Evolutionary conservation across 2,797 vertebrate genomes (phyloP).

Genomic region (Pangasius mekongensis): DNA sequence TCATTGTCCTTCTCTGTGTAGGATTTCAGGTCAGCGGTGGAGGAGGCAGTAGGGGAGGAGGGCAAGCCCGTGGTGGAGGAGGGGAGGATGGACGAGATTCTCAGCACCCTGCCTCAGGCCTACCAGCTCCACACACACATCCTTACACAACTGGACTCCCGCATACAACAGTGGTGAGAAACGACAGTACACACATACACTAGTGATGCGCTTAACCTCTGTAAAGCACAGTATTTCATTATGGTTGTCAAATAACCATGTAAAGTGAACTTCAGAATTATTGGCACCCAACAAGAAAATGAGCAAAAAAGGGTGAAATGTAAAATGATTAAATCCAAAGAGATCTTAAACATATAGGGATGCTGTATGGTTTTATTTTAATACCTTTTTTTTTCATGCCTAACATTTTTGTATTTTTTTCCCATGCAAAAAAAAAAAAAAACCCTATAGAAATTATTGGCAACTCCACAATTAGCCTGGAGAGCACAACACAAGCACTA

Average conservation of each 20-base stretch:
- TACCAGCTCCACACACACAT: constrained; percentile 86
- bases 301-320: background rate
- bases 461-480: background rate
- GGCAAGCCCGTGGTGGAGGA: constrained; percentile 76
- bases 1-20: constrained; percentile 59
- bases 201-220: background rate
- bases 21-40: constrained; percentile 84
- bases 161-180: constrained; percentile 84
- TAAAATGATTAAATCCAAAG: background rate
- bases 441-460: background rate
- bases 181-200: background rate
- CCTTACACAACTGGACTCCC: constrained; percentile 84
- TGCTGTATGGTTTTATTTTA: background rate
- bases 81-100: constrained; percentile 80
- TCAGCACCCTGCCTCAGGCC: constrained; percentile 84
- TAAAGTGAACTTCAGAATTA: background rate
- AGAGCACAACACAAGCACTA: background rate
- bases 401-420: background rate
- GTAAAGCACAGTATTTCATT: background rate
- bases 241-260: background rate
- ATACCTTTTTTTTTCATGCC: background rate
- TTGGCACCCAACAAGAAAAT: background rate
- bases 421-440: background rate
- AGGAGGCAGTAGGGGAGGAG: constrained; percentile 72
- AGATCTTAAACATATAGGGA: background rate